Conservation (phyloP, 2,113 vertebrate genomes). For the Emydura subglobosa region DNA sequence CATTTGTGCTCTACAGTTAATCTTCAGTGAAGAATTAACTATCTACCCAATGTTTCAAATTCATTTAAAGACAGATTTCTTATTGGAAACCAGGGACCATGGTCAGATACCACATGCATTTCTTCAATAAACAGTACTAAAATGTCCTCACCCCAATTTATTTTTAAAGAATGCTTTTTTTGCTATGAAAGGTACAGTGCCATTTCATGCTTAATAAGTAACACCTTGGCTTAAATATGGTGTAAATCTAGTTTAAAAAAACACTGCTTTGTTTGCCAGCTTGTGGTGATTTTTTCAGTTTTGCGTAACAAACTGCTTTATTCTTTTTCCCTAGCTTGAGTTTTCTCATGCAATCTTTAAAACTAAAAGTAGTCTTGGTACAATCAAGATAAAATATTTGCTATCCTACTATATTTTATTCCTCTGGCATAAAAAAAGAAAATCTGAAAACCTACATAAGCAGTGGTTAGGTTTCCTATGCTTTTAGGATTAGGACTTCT, state of each 20-base stretch:
- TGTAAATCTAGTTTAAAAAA: background rate
- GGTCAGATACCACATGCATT: background rate
- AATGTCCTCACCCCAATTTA: background rate
- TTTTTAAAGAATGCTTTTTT: background rate
- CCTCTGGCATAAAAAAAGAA: constrained; percentile 3
- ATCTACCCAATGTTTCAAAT: background rate
- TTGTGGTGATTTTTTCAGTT: background rate
- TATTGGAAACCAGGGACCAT: background rate
- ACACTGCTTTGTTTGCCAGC: background rate
- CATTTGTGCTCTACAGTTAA: background rate
- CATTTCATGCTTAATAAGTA: background rate
- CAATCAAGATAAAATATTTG: constrained; percentile 21
- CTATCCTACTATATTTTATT: background rate
- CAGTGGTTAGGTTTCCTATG: constrained; percentile 28
- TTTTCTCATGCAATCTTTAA: background rate
- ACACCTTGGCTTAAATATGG: background rate
- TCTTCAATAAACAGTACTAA: background rate
- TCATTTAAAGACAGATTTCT: background rate
- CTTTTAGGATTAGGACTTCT: constrained; percentile 82
- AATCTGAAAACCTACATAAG: background rate
- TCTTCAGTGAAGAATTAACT: background rate
- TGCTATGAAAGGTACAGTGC: background rate
- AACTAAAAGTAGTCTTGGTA: background rate
- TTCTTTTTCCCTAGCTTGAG: background rate
- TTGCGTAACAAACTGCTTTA: background rate